Evolutionary conservation across 30 jellyfish, hydroid and myxozoan species (phyloP), one percentile per base, ranked within the genome.

Genomic region (Turritopsis rubra): DNA sequence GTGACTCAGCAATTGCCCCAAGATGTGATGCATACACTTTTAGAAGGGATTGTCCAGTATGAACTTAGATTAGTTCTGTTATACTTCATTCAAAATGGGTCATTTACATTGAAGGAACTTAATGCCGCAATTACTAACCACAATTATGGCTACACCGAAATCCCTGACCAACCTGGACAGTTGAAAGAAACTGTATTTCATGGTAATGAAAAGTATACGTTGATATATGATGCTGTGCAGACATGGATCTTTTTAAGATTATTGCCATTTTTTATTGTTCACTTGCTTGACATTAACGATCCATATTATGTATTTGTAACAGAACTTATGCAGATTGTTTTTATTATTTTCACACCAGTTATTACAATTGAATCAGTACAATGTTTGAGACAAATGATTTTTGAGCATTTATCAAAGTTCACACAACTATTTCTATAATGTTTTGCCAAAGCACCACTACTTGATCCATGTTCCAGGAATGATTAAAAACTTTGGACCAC

Each of bases 371-470:
- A 72, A 41, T 16, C 90, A 7, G 28, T 84, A n/a, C 52, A 84
- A 16, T 8, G 1, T 8, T 73, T 84, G 27, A 72, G 53, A 68
- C 65, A 3, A 16, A 18, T 74, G 1, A 84, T 84, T 26, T 21
- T 30, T 72, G 70, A 84, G 17, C 87, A 84, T 52, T 71, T 84
- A 52, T 21, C 26, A 28, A 21, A 84, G 16, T 84, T 84, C 72
- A 72, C 24, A 31, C 30, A n/a, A 24, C 22, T 72, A 19, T 84
- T 84, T 70, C 90, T 87, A 23, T 23, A 84, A 84, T 54, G 54
- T 84, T 17, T 28, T 75, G 16, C 90, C 86, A 24, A 84, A 84
- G 79, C 90, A 84, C 28, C 90, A 84, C 29, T 84, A 84, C 80
- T 23, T 84, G 79, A 25, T 84, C n/a, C 90, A 84, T 52, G 27